Evolutionary conservation across 1,140 invertebrate genomes (phyloP).

Genomic region (Euwallacea fornicatus): DNA sequence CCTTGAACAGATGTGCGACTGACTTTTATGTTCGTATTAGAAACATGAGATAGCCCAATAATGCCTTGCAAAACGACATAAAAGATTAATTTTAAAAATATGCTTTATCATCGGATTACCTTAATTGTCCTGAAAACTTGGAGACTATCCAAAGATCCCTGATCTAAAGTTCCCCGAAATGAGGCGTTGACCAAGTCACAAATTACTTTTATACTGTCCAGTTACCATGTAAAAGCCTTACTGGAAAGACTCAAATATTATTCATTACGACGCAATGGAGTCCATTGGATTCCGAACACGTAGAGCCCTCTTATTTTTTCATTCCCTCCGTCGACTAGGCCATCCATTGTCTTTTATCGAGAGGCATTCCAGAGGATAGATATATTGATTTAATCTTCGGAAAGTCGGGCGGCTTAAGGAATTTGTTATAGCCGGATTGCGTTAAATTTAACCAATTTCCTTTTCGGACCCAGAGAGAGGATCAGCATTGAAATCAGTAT

Average conservation of each 20-base stretch:
- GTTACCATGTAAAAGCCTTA: neutral
- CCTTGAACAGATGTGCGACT: constrained; percentile 14
- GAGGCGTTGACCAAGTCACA: neutral
- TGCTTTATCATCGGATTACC: constrained; percentile 25
- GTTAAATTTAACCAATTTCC: constrained; percentile 26
- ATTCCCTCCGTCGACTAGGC: constrained; percentile 50
- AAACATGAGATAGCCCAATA: constrained; percentile 30
- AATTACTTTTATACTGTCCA: neutral
- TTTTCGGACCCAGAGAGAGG: neutral
- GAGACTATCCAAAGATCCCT: constrained; percentile 23
- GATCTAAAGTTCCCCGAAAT: neutral
- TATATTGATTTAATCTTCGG: constrained; percentile 32
- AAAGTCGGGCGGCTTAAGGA: constrained; percentile 29
- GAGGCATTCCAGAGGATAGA: constrained; percentile 30
- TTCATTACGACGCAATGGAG: constrained; percentile 10
- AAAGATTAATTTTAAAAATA: constrained; percentile 21
- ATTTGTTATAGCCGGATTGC: constrained; percentile 25
- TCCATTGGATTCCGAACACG: constrained; percentile 43
- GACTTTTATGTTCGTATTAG: constrained; percentile 23
- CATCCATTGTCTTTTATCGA: constrained; percentile 52
- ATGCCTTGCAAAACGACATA: neutral
- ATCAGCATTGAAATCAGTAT: neutral
- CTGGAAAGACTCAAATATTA: neutral
- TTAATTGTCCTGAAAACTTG: constrained; percentile 32
- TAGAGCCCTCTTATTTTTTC: constrained; percentile 51